phyloP scores from a whole-genome alignment of 2,797 vertebrate genomes.

The Phalloptychus januarius region DNA sequence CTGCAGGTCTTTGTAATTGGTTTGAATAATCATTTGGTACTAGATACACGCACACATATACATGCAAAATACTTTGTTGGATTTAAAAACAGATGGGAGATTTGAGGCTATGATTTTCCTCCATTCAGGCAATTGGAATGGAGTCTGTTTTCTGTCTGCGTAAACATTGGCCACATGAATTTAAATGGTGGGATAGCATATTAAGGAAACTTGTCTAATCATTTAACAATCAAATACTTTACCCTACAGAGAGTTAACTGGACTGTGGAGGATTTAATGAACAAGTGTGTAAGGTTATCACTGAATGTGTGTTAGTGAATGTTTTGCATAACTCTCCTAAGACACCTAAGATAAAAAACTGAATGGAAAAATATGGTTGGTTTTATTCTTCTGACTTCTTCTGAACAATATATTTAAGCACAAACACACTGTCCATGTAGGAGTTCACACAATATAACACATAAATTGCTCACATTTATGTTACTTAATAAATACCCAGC shows the following conservation, averaged over 20 bases:
- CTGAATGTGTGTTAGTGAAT: neutral
- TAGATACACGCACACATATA: neutral
- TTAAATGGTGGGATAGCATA: neutral
- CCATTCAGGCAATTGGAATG: slow-evolving; percentile 35
- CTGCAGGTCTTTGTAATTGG: slow-evolving; percentile 7
- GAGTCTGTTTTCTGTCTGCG: slow-evolving; percentile 34
- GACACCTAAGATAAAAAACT: neutral
- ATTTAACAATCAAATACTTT: neutral
- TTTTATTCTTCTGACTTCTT: neutral
- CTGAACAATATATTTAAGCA: neutral
- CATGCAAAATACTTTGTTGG: neutral
- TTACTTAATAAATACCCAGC: neutral
- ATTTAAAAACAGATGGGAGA: slow-evolving; percentile 53
- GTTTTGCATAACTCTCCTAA: neutral
- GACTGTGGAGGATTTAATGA: neutral
- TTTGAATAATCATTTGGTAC: slow-evolving; percentile 5
- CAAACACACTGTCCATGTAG: neutral
- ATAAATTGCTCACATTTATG: neutral
- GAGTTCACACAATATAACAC: neutral
- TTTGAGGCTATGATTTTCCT: slow-evolving; percentile 42
- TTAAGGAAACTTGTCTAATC: neutral
- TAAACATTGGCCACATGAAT: neutral
- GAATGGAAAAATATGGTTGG: neutral
- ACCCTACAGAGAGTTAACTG: neutral
- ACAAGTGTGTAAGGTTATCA: neutral